Conservation (phyloP, 2,113 vertebrate genomes). For the Dasyprocta punctata region DNA sequence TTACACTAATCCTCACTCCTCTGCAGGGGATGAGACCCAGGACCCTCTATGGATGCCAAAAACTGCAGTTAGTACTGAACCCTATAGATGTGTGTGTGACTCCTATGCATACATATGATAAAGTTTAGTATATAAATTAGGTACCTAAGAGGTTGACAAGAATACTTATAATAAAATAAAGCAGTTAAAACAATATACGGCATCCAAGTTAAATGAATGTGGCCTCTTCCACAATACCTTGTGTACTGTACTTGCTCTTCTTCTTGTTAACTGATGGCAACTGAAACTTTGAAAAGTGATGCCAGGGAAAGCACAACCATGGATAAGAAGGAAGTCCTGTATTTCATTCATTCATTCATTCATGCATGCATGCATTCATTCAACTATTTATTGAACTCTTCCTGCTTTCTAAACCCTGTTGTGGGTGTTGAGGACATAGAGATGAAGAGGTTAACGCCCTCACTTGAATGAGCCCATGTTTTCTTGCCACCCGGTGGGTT, state of each 20-base stretch:
- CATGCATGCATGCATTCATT: not conserved
- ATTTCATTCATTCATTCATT: not conserved
- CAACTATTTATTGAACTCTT: not conserved
- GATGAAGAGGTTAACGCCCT: not conserved
- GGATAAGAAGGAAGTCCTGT: not conserved
- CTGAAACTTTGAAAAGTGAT: not conserved
- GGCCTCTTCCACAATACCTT: not conserved
- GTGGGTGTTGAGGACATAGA: not conserved
- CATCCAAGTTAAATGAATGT: not conserved
- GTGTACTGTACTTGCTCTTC: not conserved
- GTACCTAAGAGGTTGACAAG: not conserved
- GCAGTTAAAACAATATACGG: not conserved
- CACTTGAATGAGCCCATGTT: not conserved
- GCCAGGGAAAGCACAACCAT: not conserved
- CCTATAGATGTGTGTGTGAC: not conserved
- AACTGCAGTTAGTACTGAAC: not conserved
- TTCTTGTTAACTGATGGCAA: not conserved
- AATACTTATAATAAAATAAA: not conserved
- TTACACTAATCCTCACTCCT: not conserved
- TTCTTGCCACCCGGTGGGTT: accelerated
- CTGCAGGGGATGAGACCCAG: not conserved
- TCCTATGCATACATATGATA: not conserved
- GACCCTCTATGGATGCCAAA: not conserved
- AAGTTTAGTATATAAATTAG: not conserved
- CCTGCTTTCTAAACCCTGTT: not conserved